phyloP scores from a whole-genome alignment of 2,797 vertebrate genomes.

The Falco berigora region DNA sequence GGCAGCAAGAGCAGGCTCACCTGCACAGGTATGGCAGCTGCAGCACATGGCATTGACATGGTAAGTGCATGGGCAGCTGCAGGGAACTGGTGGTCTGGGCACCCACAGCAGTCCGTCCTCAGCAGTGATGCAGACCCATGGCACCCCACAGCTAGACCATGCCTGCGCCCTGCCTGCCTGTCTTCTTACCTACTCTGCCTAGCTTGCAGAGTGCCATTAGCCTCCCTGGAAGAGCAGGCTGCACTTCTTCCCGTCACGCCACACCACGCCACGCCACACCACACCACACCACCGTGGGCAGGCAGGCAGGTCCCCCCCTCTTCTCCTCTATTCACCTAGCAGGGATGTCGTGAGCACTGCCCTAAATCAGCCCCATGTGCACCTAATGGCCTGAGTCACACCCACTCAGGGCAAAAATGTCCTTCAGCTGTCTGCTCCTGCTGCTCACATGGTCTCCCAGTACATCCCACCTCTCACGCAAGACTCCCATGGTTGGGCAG shows the following conservation, averaged over 20 bases:
- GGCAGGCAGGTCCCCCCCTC: no score
- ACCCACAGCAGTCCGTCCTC: not conserved
- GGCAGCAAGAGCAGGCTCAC: not conserved
- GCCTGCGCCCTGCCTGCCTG: not conserved
- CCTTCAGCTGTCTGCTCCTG: not conserved
- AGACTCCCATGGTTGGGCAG: not conserved
- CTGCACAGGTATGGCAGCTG: not conserved
- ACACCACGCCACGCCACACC: no score
- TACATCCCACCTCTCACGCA: rapidly evolving
- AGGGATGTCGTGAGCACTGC: not conserved
- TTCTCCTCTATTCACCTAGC: not conserved
- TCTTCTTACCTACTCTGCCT: not conserved
- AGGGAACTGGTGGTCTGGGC: no score
- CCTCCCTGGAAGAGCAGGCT: not conserved
- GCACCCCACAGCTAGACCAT: no score
- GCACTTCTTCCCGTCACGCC: not conserved
- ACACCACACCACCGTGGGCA: no score
- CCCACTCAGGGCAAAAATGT: not conserved
- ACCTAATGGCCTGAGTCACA: not conserved
- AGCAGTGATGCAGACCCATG: no score
- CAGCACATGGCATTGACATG: rapidly evolving
- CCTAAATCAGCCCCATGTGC: not conserved
- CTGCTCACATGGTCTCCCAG: rapidly evolving
- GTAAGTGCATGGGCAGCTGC: rapidly evolving
- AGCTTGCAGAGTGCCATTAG: rapidly evolving